These are phyloP conservation scores for Eilema griseolum DNA, from an alignment of 2,888 invertebrate genomes.

Conservation along the genomic window DNA sequence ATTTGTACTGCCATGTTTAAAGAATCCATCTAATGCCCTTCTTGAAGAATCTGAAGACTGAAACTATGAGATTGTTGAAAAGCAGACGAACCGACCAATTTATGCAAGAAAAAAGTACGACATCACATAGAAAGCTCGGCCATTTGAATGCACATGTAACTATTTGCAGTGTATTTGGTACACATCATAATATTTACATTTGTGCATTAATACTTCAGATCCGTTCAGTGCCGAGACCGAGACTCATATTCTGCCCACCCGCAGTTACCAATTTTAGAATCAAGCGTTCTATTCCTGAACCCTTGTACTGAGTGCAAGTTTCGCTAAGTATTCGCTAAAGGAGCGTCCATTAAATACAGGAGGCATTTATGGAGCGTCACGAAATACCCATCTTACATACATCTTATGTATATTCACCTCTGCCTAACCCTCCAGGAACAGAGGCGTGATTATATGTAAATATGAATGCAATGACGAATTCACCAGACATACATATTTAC, in stretches of 20 bases:
- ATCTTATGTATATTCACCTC: no score
- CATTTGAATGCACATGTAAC: conserved; percentile 1
- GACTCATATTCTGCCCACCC: conserved; percentile 14
- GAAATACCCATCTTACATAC: no score
- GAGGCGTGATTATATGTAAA: no score
- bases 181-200: conserved; percentile 4
- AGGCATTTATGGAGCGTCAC: neutral
- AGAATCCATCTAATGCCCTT: no score
- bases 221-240: neutral
- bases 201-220: conserved; percentile 5
- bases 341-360: neutral
- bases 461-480: no score
- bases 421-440: no score
- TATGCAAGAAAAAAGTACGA: no score
- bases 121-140: neutral
- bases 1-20: no score
- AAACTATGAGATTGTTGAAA: no score
- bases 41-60: no score
- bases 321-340: conserved; percentile 8
- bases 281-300: conserved; percentile 18
- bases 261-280: conserved; percentile 19
- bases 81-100: no score
- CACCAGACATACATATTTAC: no score
- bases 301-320: conserved; percentile 9
- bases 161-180: neutral